These are phyloP conservation scores for Phaethornis superciliosus DNA, from an alignment of 2,113 vertebrate genomes.

Conservation along the genomic window DNA sequence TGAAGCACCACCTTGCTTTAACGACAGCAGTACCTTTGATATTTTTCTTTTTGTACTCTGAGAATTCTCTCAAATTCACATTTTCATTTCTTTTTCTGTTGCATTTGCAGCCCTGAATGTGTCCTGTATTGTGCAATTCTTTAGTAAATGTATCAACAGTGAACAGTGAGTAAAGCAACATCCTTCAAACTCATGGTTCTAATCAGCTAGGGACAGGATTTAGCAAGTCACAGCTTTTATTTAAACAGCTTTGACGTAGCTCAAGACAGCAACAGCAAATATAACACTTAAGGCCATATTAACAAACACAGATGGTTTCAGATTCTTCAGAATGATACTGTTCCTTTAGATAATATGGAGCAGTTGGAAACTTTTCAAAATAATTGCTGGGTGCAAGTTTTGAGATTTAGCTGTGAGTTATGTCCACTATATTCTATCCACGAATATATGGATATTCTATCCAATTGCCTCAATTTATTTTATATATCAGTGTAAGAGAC, in stretches of 20 bases:
- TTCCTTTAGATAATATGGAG: slow-evolving; percentile 16
- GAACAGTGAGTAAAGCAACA: slow-evolving; percentile 31
- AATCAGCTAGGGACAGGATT: slow-evolving; percentile 66
- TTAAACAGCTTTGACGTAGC: slow-evolving; percentile 60
- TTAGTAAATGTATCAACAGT: not conserved
- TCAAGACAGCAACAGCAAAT: slow-evolving; percentile 55
- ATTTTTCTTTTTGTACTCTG: not conserved
- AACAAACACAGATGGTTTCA: slow-evolving; percentile 56
- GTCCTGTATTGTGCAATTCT: not conserved
- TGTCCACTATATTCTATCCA: slow-evolving; percentile 1
- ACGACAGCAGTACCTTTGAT: not conserved
- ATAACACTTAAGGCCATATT: slow-evolving; percentile 59
- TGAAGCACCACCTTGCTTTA: not conserved
- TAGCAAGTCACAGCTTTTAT: slow-evolving; percentile 69
- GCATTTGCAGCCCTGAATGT: not conserved
- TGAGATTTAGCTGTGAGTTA: slow-evolving; percentile 15
- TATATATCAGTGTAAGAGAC: not conserved
- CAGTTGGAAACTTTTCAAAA: slow-evolving; percentile 32
- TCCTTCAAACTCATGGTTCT: slow-evolving; percentile 40
- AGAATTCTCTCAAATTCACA: not conserved
- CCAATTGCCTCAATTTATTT: not conserved
- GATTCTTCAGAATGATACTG: not conserved
- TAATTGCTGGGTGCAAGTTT: slow-evolving; percentile 14
- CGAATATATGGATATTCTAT: too few relatives aligned
- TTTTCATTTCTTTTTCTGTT: not conserved